These are phyloP conservation scores for Embidobia sp. DNA, from an alignment of 2,888 invertebrate genomes.

Conservation along the genomic window DNA sequence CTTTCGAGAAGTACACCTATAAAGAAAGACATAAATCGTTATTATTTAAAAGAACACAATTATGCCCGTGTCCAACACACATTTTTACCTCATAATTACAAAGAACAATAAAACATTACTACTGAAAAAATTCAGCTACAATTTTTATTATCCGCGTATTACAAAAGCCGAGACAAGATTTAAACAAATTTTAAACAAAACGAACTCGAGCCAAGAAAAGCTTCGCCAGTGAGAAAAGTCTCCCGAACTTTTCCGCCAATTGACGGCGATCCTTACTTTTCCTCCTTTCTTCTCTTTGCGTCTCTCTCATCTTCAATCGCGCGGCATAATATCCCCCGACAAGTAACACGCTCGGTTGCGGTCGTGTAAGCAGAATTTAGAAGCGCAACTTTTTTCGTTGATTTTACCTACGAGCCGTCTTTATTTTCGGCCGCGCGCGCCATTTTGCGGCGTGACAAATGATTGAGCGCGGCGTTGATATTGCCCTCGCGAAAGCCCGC, in stretches of 20 bases:
- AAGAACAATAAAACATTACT: too few species aligned
- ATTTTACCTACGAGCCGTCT: constrained; percentile 23
- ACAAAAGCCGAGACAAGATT: too few species aligned
- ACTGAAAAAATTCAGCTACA: too few species aligned
- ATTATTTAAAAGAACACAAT: too few species aligned
- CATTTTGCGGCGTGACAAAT: constrained; percentile 55
- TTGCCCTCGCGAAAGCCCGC: constrained; percentile 29
- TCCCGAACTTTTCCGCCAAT: not conserved
- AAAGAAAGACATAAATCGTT: too few species aligned
- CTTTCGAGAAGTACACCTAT: too few species aligned
- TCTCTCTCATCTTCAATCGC: not conserved
- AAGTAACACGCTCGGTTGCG: not conserved
- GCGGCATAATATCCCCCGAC: not conserved
- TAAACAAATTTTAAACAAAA: too few species aligned
- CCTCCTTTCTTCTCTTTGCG: not conserved
- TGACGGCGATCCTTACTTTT: not conserved
- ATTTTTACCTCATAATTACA: too few species aligned
- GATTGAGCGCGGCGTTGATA: constrained; percentile 53
- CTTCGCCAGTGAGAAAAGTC: not conserved
- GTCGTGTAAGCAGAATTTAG: constrained; percentile 3
- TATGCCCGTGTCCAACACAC: too few species aligned
- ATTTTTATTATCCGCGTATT: not conserved
- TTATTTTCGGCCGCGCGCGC: constrained; percentile 47
- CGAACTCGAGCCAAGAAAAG: not conserved
- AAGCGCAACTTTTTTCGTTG: constrained; percentile 16